Evolutionary conservation across 2,888 invertebrate genomes (phyloP).

Genomic region (Halictus ligatus): DNA sequence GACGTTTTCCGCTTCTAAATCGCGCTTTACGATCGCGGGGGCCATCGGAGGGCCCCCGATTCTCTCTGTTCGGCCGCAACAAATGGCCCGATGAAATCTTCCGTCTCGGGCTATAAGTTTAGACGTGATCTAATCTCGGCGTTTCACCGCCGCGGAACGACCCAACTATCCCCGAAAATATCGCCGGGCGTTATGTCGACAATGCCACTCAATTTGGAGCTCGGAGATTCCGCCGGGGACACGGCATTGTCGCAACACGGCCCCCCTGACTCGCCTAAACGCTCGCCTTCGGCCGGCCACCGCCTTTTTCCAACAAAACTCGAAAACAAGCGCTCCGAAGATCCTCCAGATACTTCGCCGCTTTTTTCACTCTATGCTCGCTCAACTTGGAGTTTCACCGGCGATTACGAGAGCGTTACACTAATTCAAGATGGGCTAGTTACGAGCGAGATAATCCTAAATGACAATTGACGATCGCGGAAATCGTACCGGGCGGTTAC

Average conservation of each 20-base stretch:
- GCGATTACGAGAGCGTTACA: neutral
- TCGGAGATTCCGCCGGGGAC: constrained; percentile 4
- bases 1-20: constrained; percentile 63
- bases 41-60: constrained; percentile 54
- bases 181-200: constrained; percentile 20
- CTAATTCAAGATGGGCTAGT: neutral
- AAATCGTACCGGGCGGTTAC: too few relatives aligned
- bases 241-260: neutral
- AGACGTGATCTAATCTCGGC: constrained; percentile 64
- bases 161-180: constrained; percentile 42
- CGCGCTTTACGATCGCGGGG: constrained; percentile 64
- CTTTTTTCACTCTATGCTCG: neutral
- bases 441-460: neutral
- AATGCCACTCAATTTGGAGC: constrained; percentile 24
- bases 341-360: neutral
- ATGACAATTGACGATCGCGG: too few relatives aligned
- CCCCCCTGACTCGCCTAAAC: constrained; percentile 14
- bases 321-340: neutral
- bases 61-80: constrained; percentile 57
- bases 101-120: constrained; percentile 57
- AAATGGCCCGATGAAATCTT: constrained; percentile 65
- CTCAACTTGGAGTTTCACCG: neutral
- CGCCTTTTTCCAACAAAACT: neutral
- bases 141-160: constrained; percentile 37
- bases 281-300: neutral